Evolutionary conservation across 2,797 vertebrate species (phyloP).

Genomic region (Brotula barbata): DNA sequence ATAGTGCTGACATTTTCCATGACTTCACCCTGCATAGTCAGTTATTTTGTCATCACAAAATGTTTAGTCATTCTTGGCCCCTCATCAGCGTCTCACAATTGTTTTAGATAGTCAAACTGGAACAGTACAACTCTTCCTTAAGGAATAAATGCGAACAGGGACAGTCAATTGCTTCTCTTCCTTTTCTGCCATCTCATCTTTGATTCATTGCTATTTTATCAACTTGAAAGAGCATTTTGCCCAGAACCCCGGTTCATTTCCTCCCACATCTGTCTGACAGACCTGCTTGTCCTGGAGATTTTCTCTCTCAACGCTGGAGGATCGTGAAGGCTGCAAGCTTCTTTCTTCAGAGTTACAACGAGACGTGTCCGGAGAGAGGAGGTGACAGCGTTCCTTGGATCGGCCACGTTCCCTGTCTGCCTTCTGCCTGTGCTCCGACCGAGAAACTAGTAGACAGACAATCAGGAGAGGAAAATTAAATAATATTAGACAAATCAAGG

Average conservation of each 20-base stretch:
- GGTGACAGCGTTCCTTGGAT: conserved; percentile 92
- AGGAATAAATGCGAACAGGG: not conserved
- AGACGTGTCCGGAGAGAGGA: conserved; percentile 89
- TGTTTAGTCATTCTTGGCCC: not conserved
- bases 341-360: conserved; percentile 93
- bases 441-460: conserved; percentile 78
- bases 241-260: not conserved
- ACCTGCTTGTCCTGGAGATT: conserved; percentile 86
- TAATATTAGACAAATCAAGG: not conserved
- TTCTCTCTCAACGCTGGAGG: conserved; percentile 85
- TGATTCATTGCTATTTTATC: not conserved
- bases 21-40: not conserved
- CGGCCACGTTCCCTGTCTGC: conserved; percentile 87
- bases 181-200: not conserved
- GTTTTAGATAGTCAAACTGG: not conserved
- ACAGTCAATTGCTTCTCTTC: not conserved
- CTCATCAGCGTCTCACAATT: too few species aligned
- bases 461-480: not conserved
- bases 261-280: conserved; percentile 1
- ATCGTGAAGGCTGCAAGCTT: conserved; percentile 86
- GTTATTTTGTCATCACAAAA: not conserved
- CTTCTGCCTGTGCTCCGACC: conserved; percentile 87
- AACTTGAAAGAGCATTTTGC: not conserved
- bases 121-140: not conserved
- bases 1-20: not conserved